These are phyloP conservation scores for Ophion obscuratus DNA, from an alignment of 2,888 invertebrate species.

Conservation along the genomic window DNA sequence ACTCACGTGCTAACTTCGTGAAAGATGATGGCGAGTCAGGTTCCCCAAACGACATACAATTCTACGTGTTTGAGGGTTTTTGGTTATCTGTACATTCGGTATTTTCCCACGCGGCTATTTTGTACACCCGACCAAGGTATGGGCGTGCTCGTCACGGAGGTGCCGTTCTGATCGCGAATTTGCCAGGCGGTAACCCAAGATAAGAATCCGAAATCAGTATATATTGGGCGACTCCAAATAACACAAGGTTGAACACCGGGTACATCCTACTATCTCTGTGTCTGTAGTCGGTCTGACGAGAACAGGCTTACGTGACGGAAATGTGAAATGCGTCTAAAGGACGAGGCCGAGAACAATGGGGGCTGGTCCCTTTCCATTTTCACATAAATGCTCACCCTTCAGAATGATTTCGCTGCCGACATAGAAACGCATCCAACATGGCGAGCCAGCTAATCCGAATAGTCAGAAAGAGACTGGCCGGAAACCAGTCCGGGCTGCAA, in stretches of 20 bases:
- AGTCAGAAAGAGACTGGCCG: no score
- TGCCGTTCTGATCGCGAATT: slow-evolving; percentile 72
- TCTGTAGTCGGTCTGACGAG: slow-evolving; percentile 45
- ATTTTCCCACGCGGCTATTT: slow-evolving; percentile 18
- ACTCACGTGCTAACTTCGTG: no score
- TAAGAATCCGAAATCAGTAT: slow-evolving; percentile 80
- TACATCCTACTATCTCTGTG: slow-evolving; percentile 1
- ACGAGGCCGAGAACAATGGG: slow-evolving; percentile 38
- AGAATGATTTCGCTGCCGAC: not conserved
- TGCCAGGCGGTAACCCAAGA: slow-evolving; percentile 62
- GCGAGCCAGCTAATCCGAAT: no score
- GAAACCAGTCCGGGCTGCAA: no score
- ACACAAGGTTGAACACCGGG: not conserved
- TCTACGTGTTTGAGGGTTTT: no score
- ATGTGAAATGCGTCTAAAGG: slow-evolving; percentile 73
- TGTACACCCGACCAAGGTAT: slow-evolving; percentile 25
- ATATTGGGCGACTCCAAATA: slow-evolving; percentile 66
- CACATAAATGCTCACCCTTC: not conserved
- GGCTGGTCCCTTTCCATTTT: slow-evolving; percentile 6
- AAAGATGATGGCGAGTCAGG: no score
- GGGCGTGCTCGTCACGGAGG: slow-evolving; percentile 32
- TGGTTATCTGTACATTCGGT: not conserved
- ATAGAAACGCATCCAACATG: not conserved
- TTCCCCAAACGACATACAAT: no score
- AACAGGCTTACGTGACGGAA: slow-evolving; percentile 78